phyloP scores from a whole-genome alignment of 2,113 vertebrate genomes.

The Eclectus roratus region DNA sequence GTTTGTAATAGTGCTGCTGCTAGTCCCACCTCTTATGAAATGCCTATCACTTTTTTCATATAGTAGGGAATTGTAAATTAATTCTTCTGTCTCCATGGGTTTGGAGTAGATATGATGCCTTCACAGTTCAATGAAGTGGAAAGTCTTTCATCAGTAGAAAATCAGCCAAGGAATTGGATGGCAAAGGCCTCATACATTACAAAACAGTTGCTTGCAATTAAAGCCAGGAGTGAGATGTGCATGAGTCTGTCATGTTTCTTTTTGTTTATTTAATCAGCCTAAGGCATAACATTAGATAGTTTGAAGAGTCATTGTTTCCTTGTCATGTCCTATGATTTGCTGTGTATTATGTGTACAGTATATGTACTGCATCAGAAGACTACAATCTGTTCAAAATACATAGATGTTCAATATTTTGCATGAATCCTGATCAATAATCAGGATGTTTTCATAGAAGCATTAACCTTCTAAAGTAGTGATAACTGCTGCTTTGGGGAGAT shows the following conservation, averaged over 20 bases:
- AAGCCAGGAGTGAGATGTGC: slow-evolving; percentile 32
- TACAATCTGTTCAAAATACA: not conserved
- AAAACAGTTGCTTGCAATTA: slow-evolving; percentile 62
- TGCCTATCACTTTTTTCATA: not conserved
- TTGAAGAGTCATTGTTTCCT: slow-evolving; percentile 20
- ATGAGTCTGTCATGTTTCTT: slow-evolving; percentile 23
- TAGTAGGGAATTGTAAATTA: slow-evolving; percentile 30
- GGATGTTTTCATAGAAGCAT: not conserved
- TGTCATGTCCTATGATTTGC: not conserved
- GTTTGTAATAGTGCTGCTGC: not conserved
- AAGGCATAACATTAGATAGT: slow-evolving; percentile 13
- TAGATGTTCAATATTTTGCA: not conserved
- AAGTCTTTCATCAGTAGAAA: slow-evolving; percentile 58
- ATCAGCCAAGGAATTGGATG: slow-evolving; percentile 47
- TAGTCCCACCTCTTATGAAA: not conserved
- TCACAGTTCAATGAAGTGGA: slow-evolving; percentile 61
- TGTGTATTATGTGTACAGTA: not conserved
- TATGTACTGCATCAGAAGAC: not conserved
- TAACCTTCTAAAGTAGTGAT: not conserved
- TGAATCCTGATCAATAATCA: not conserved
- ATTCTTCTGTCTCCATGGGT: slow-evolving; percentile 30
- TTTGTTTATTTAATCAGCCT: slow-evolving; percentile 54
- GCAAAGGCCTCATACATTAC: slow-evolving; percentile 33
- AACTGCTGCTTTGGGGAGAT: not conserved
- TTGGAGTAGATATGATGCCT: slow-evolving; percentile 21